Percentiles rank a stretch among this genome's conserved stretches.
Evolutionary conservation across 2,113 vertebrate genomes (phyloP).

Genomic region (Xiphophorus couchianus): DNA sequence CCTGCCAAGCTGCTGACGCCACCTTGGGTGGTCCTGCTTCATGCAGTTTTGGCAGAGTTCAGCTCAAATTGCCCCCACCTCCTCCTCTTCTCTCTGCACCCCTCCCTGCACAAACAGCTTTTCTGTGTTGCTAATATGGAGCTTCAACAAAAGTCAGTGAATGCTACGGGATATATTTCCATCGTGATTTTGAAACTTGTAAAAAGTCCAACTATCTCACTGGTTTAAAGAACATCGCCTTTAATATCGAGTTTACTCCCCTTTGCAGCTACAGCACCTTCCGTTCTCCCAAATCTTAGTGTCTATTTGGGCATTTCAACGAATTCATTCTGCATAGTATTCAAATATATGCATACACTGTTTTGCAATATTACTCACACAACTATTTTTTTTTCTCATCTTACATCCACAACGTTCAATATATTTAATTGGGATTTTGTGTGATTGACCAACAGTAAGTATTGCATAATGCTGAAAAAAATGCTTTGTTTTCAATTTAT

Average conservation of each 20-base stretch:
- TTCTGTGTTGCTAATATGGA: slow-evolving; percentile 72
- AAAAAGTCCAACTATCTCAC: slow-evolving; percentile 56
- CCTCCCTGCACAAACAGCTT: slow-evolving; percentile 69
- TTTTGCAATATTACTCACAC: too few relatives aligned
- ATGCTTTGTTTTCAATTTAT: too few relatives aligned
- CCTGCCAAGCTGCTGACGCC: slow-evolving; percentile 79
- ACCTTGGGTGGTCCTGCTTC: slow-evolving; percentile 82
- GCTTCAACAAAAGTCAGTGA: slow-evolving; percentile 67
- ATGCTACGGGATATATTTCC: slow-evolving; percentile 72
- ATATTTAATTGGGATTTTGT: too few relatives aligned
- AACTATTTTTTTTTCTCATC: too few relatives aligned
- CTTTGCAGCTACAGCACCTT: not conserved
- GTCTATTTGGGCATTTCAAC: not conserved
- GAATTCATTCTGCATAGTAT: not conserved
- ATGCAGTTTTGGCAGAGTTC: slow-evolving; percentile 74
- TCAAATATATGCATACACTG: not conserved
- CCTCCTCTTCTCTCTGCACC: slow-evolving; percentile 51
- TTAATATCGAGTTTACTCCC: not conserved
- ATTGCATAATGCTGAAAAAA: too few relatives aligned
- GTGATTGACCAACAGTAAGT: too few relatives aligned
- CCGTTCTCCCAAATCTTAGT: too few relatives aligned
- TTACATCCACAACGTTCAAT: too few relatives aligned
- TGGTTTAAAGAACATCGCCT: slow-evolving; percentile 55
- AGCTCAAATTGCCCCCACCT: slow-evolving; percentile 39
- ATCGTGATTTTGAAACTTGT: slow-evolving; percentile 20